phyloP scores from a whole-genome alignment of 2,797 vertebrate genomes.

The Darevskia mixta region DNA sequence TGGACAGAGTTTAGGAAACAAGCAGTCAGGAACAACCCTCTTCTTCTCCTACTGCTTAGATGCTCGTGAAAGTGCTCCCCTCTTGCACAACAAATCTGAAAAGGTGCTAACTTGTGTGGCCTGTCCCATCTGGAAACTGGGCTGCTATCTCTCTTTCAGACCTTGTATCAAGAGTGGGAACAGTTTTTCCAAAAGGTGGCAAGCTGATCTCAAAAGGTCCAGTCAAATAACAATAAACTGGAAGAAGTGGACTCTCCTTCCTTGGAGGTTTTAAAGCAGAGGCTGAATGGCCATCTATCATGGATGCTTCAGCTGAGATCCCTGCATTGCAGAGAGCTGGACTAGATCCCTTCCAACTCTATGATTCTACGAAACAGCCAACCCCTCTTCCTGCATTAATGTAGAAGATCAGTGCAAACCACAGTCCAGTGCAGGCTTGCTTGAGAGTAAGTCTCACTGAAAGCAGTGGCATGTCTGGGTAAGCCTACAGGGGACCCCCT shows the following conservation, averaged over 20 bases:
- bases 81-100: accelerated
- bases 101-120: not conserved
- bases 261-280: too few species aligned
- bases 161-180: not conserved
- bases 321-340: too few species aligned
- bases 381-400: not conserved
- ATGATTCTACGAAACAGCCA: too few species aligned
- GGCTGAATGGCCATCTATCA: too few species aligned
- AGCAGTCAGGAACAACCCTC: constrained; percentile 23
- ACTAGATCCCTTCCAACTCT: too few species aligned
- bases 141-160: not conserved
- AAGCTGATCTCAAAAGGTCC: not conserved
- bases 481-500: not conserved
- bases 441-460: not conserved
- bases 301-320: too few species aligned
- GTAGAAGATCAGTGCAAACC: too few species aligned
- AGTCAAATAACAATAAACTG: not conserved
- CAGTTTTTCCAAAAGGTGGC: not conserved
- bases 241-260: not conserved
- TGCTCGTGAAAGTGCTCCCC: not conserved
- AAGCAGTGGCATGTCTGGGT: not conserved
- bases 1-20: constrained; percentile 16
- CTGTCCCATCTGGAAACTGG: not conserved
- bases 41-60: not conserved
- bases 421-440: not conserved